Evolutionary conservation across 2,888 invertebrate genomes (phyloP), one percentile per base, ranked within the genome.

Genomic region (Megamerina dolium): DNA sequence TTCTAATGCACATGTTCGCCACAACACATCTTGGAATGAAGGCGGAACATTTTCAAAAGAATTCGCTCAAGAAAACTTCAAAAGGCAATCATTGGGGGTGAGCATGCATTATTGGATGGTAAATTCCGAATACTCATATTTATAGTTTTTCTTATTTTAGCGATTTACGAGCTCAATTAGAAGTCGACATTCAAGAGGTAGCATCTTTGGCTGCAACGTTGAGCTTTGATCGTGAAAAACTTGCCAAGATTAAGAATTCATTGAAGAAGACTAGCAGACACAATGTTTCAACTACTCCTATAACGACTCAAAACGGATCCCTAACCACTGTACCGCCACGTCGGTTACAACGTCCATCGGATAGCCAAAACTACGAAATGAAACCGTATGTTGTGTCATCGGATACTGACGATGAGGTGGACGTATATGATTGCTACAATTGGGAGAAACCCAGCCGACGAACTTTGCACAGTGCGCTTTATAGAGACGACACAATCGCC

Each of bases 11-110:
- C 70, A 89, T 96, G 77, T 93, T 92, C 66, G 83, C 91, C 18
- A 82, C 90, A 32, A 84, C 92, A 29, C 94, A 96, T 64, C 82
- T 96, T 63, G 91, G 93, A n/a, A 89, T 92, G 56, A 88, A 89
- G 12, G 72, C 75, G 3, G 59, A 59, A 30, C 73, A 74, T 44
- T 85, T 84, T 60, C 82, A 83, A 57, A 83, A 81, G 58, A 91
- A 87, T 68, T 81, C 86, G 43, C 77, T 88, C 37, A 94, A 93
- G 67, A 85, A 85, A 55, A 87, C 89, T 18, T 78, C 82, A 49
- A 84, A 85, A 63, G 82, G 87, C 21, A 89, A 93, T 64, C 96
- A 95, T 71, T 99, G 94, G 89, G 95, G 94, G 68, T 68, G 49
- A 59, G 63, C 39, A 18, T 10, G 21, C 2, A 12, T n/a, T 29